Evolutionary conservation across 2,888 invertebrate species (phyloP), one percentile per base, ranked within the genome.

Genomic region (Drosophila merina): DNA sequence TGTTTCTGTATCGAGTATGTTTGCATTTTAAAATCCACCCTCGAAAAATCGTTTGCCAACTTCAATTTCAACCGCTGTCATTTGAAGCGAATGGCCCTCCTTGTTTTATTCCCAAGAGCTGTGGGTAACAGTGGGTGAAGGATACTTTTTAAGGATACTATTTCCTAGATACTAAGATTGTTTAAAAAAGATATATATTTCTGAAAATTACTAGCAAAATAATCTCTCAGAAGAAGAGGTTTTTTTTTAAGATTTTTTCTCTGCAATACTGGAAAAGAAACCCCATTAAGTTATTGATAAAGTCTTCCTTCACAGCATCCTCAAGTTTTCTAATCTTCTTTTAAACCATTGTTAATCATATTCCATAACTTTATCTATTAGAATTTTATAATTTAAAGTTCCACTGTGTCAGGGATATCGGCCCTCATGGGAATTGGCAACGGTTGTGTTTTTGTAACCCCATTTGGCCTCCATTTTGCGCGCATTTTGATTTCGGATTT

Each of bases 1-100:
- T 48, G 62, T 47, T 40, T 52, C 63, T 56, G 48, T 69, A 77
- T 73, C 57, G 67, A 72, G 80, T 57, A 64, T 85, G 86, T 82
- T 77, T 82, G 83, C 86, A 82, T 82, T 85, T 82, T 82, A 82
- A 85, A 82, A 82, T 72, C 82, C 85, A 85, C 82, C 82, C 82
- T 79, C 83, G 69, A 74, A 85, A 67, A 79, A 82, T 69, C 80
- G 76, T 67, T 82, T 82, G 82, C 82, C 82, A 82, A 85, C 86
- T 85, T 82, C 82, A 82, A 82, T 82, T 79, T 80, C 86, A 82
- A 78, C 76, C 64, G 74, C 76, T 82, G 82, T 85, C 86, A 82
- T 82, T 82, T 60, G 72, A 85, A 73, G 67, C 67, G 69, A 70
- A 54, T 30, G 47, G 74, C 57, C 50, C 44, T 45, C 30, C 60